phyloP scores from a whole-genome alignment of 2,888 invertebrate species.

The Graphium colonna region DNA sequence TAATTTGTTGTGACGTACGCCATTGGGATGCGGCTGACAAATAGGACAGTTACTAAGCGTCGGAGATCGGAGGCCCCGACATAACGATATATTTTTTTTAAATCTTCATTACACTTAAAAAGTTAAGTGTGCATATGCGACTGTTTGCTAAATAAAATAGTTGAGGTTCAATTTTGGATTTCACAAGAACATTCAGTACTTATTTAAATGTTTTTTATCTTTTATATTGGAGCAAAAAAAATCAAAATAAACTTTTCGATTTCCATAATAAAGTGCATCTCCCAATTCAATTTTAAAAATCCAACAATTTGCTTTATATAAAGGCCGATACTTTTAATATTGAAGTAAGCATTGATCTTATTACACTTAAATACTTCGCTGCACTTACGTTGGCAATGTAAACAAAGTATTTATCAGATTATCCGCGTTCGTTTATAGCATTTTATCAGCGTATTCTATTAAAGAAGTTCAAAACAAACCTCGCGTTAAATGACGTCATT shows the following conservation, averaged over 20 bases:
- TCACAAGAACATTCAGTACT: too few species aligned
- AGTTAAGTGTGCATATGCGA: too few species aligned
- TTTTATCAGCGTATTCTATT: not conserved
- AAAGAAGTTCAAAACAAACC: not conserved
- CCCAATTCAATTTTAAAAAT: not conserved
- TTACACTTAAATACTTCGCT: not conserved
- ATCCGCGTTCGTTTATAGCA: not conserved
- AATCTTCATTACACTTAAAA: too few species aligned
- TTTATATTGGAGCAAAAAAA: too few species aligned
- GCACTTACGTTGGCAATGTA: not conserved
- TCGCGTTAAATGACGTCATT: not conserved
- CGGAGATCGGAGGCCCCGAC: not conserved
- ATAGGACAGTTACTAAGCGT: slow-evolving; percentile 4
- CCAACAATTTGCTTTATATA: not conserved
- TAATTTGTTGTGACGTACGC: slow-evolving; percentile 12
- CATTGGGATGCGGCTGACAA: slow-evolving; percentile 7
- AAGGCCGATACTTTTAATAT: not conserved
- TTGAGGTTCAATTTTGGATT: too few species aligned
- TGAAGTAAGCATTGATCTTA: not conserved
- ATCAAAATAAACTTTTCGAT: not conserved
- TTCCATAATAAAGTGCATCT: not conserved
- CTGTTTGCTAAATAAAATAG: too few species aligned
- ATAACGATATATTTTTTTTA: not conserved
- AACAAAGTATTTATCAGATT: slow-evolving; percentile 15
- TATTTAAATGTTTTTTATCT: too few species aligned